A percentile compares a stretch with the other conserved stretches of the same genome.
Evolutionary conservation across 2,797 vertebrate genomes (phyloP).

Genomic region (Semaprochilodus insignis): DNA sequence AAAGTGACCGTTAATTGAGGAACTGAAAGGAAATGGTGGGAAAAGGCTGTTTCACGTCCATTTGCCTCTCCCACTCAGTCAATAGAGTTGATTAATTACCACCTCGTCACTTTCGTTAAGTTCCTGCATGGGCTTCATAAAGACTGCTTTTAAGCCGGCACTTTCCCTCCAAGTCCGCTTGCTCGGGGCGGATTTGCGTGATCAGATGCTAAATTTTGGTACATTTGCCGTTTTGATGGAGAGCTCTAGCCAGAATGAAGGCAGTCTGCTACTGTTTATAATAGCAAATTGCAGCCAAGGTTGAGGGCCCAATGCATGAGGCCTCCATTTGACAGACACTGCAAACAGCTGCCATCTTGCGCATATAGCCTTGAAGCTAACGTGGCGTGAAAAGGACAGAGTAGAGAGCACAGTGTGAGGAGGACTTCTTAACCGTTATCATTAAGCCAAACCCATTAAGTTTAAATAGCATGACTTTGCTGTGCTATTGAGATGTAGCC

Average conservation of each 20-base stretch:
- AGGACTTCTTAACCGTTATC: neutral
- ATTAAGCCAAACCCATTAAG: no score
- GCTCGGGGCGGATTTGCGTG: constrained; percentile 20
- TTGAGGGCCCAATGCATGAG: neutral
- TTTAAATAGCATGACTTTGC: no score
- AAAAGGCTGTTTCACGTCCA: constrained; percentile 51
- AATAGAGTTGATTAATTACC: constrained; percentile 79
- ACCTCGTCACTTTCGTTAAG: constrained; percentile 72
- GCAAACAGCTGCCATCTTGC: constrained; percentile 65
- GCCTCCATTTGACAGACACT: constrained; percentile 55
- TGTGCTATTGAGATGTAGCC: no score
- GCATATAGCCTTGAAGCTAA: constrained; percentile 58
- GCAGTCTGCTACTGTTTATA: constrained; percentile 1
- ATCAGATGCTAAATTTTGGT: constrained; percentile 23
- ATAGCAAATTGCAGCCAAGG: constrained; percentile 11
- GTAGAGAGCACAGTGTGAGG: neutral
- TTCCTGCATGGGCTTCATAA: constrained; percentile 63
- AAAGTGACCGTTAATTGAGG: constrained; percentile 44
- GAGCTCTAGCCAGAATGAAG: neutral
- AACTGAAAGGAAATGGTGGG: constrained; percentile 10
- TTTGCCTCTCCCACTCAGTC: constrained; percentile 72
- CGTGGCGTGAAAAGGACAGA: constrained; percentile 50
- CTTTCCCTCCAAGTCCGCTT: constrained; percentile 19
- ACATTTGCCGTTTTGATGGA: constrained; percentile 17
- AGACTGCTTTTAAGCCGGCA: constrained; percentile 46